These are phyloP conservation scores for Cacatua alba DNA, from an alignment of 2,113 vertebrate genomes.

Conservation along the genomic window DNA sequence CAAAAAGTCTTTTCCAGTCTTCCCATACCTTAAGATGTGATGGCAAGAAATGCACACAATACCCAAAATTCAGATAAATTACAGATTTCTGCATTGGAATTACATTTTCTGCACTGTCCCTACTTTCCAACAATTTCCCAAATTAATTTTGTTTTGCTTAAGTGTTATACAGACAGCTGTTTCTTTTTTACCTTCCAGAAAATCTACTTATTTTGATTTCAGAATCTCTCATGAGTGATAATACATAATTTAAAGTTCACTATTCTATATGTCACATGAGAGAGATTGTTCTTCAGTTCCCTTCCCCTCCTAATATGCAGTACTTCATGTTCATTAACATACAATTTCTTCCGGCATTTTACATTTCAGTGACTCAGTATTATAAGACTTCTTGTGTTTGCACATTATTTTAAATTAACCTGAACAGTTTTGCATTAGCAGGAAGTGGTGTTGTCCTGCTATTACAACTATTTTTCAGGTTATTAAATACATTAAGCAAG, in stretches of 20 bases:
- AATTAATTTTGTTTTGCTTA: not conserved
- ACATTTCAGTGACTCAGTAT: not conserved
- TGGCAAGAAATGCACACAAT: not conserved
- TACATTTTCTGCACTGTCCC: not conserved
- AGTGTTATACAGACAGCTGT: not conserved
- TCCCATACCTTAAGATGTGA: not conserved
- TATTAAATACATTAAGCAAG: not conserved
- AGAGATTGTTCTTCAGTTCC: not conserved
- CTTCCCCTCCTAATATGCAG: not conserved
- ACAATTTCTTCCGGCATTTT: not conserved
- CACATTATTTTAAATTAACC: not conserved
- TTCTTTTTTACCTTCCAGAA: not conserved
- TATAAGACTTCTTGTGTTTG: not conserved
- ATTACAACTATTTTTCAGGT: not conserved
- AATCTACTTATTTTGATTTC: not conserved
- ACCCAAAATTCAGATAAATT: not conserved
- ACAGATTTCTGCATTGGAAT: not conserved
- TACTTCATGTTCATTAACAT: not conserved
- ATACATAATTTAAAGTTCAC: not conserved
- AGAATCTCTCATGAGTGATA: not conserved
- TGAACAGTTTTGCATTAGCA: not conserved
- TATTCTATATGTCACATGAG: not conserved
- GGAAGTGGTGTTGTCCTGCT: not conserved
- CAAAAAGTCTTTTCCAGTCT: not conserved
- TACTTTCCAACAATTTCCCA: not conserved